Evolutionary conservation across 2,888 invertebrate genomes (phyloP).

Genomic region (Drosophila sordidula): DNA sequence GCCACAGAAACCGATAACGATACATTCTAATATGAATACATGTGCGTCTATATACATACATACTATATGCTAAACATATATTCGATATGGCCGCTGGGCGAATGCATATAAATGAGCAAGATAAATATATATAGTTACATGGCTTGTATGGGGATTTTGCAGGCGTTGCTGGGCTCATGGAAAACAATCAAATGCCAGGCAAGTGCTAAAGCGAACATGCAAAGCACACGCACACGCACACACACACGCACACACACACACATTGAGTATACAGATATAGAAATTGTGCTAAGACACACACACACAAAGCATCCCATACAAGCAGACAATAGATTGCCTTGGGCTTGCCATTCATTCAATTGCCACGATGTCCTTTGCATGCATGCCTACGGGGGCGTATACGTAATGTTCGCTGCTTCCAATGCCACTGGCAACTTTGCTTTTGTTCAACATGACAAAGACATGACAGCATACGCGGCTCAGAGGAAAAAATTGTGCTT

Average conservation of each 20-base stretch:
- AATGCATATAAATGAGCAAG: slow-evolving; percentile 72
- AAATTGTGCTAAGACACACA: neutral
- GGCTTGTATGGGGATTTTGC: slow-evolving; percentile 15
- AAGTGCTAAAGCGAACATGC: slow-evolving; percentile 55
- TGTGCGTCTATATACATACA: slow-evolving; percentile 10
- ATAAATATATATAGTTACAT: slow-evolving; percentile 40
- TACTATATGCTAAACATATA: slow-evolving; percentile 5
- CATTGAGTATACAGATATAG: neutral
- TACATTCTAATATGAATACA: slow-evolving; percentile 29
- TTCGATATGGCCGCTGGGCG: slow-evolving; percentile 44
- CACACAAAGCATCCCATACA: slow-evolving; percentile 5
- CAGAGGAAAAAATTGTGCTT: slow-evolving; percentile 48
- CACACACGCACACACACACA: slow-evolving; percentile 7
- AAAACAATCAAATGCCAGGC: slow-evolving; percentile 72
- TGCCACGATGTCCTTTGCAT: slow-evolving; percentile 66
- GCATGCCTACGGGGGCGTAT: slow-evolving; percentile 66
- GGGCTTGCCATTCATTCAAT: slow-evolving; percentile 59
- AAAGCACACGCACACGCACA: slow-evolving; percentile 27
- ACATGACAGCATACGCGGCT: slow-evolving; percentile 69
- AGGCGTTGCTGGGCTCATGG: slow-evolving; percentile 47
- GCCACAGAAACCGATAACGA: slow-evolving; percentile 46
- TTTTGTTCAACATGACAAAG: slow-evolving; percentile 81
- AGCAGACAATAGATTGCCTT: slow-evolving; percentile 72
- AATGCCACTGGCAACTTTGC: slow-evolving; percentile 43
- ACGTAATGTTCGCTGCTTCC: slow-evolving; percentile 52